Conservation (phyloP, 2,797 vertebrate genomes). For the Pangasius macronema region DNA sequence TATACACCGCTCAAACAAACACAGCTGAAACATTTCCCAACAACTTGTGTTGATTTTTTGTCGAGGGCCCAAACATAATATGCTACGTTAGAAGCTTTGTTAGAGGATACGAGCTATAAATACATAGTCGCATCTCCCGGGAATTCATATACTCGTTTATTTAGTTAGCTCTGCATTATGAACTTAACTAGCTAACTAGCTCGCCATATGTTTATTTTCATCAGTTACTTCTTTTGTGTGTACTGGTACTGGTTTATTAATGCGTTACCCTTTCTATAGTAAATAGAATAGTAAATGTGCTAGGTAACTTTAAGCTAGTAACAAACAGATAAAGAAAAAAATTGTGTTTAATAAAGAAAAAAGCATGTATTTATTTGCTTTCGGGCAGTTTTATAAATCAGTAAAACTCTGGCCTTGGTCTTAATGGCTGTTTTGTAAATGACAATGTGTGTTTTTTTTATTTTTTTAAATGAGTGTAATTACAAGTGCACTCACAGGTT, state of each 20-base stretch:
- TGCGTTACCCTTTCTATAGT: not conserved
- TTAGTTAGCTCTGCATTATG: not conserved
- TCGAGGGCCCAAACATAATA: not conserved
- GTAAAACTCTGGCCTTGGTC: not conserved
- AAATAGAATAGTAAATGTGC: not conserved
- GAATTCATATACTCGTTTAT: not conserved
- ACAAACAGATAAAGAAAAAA: not conserved
- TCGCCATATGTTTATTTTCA: not conserved
- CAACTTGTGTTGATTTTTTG: no score
- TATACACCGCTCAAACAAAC: no score
- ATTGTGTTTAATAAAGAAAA: not conserved
- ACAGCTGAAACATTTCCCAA: not conserved
- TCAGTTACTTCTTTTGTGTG: no score
- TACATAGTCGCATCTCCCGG: no score
- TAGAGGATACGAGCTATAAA: no score
- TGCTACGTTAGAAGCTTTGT: no score
- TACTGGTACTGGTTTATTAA: not conserved
- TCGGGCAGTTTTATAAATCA: no score
- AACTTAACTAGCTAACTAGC: not conserved
- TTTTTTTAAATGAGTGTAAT: not conserved
- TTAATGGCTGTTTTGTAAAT: not conserved
- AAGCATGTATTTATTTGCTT: not conserved
- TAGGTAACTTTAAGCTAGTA: not conserved
- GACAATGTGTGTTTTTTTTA: not conserved
- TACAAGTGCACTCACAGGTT: not conserved